Evolutionary conservation across 37 sponge, comb jelly and placozoan species (phyloP), one percentile per base, ranked within the genome.

Genomic region (Aplysina aerophoba): DNA sequence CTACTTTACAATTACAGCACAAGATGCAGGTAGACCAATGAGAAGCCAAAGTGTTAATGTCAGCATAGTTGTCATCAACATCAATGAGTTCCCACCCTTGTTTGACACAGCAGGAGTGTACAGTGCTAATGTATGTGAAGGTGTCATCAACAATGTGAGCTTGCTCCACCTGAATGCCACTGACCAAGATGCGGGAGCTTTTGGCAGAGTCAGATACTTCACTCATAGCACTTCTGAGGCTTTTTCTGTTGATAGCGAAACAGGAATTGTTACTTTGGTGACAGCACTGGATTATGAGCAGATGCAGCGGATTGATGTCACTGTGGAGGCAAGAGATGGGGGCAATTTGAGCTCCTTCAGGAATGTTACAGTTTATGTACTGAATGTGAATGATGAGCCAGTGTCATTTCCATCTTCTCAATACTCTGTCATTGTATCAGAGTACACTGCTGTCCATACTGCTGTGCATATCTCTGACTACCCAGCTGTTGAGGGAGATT

Each of bases 131-230:
- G 78, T 92, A 4, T 33, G 31, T 50, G 92, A 92, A 59, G 64
- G 16, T 64, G 39, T 55, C 0, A 3, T 50, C 11, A 54, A 54
- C 14, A 59, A 59, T 35, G 24, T 61, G 21, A 4, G 5, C 0
- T 31, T 92, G 22, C 50, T 92, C 3, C 54, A 56, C 24, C 78
- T 88, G 35, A 17, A 65, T 19, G 92, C 92, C 28, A 92, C 66
- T 37, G 92, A 92, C 50, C 22, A 27, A 19, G 92, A 92, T 66
- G 19, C 17, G 20, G 89, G 81, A 12, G 61, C 50, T 5, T 19
- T 82, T 85, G 85, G 86, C 53, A 68, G 40, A 15, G 28, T 92
- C 22, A 20, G 15, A n/a, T 92, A 87, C 78, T 66, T 64, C 22
- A 37, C 5, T 34, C 27, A n/a, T 0, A 64, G 55, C 6, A 38